Percentiles rank a stretch among this genome's conserved stretches.
phyloP scores from a whole-genome alignment of 2,797 vertebrate species.

The Onychomys leucogaster region DNA sequence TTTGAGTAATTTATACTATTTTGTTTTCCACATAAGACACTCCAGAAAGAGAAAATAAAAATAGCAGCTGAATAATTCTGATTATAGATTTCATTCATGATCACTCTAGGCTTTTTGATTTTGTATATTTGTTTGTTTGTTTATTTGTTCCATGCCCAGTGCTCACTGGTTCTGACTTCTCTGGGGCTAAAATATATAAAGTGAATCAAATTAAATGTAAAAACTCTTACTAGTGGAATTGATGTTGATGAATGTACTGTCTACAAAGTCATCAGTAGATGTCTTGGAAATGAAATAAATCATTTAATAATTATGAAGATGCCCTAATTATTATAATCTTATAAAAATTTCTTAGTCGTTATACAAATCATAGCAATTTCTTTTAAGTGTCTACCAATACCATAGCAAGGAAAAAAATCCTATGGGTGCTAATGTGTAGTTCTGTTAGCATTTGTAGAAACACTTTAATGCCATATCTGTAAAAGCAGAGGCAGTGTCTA shows the following conservation, averaged over 20 bases:
- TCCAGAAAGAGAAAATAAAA: slow-evolving; percentile 25
- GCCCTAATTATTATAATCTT: not conserved
- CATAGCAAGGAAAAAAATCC: not conserved
- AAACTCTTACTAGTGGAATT: not conserved
- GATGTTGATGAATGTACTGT: not conserved
- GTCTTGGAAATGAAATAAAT: slow-evolving; percentile 37
- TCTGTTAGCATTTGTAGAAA: not conserved
- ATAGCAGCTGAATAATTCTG: not conserved
- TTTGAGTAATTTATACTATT: not conserved
- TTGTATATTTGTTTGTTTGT: not conserved
- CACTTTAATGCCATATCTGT: not conserved
- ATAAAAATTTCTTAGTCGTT: not conserved
- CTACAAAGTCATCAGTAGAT: not conserved
- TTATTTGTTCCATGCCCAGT: not conserved
- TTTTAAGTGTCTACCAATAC: not conserved
- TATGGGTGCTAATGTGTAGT: not conserved
- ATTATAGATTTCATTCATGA: slow-evolving; percentile 1
- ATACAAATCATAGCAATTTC: slow-evolving; percentile 9
- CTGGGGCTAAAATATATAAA: not conserved
- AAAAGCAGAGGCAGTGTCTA: not conserved
- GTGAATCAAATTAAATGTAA: not conserved
- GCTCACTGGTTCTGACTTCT: not conserved
- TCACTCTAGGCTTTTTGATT: not conserved
- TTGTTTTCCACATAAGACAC: not conserved
- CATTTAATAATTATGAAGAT: not conserved